These are phyloP conservation scores for Elymnias hypermnestra DNA, from an alignment of 1,140 invertebrate genomes.

Conservation along the genomic window DNA sequence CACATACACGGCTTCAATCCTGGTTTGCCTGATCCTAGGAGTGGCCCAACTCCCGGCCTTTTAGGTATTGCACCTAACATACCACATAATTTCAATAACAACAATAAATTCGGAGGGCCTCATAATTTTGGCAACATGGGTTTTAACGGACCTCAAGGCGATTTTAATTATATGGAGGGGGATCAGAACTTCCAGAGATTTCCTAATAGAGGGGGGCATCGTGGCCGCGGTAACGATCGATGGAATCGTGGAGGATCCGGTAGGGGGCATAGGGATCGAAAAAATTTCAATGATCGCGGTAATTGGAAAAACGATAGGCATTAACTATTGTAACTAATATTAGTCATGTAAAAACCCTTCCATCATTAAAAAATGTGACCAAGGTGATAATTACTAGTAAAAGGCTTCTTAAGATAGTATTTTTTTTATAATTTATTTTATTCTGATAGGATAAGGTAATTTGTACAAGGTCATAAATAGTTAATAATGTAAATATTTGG, in stretches of 20 bases:
- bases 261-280: constrained; percentile 71
- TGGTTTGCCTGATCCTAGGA: constrained; percentile 45
- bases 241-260: constrained; percentile 66
- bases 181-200: constrained; percentile 67
- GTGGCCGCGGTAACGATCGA: constrained; percentile 64
- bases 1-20: constrained; percentile 64
- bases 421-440: constrained; percentile 41
- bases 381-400: constrained; percentile 60
- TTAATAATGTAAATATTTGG: constrained; percentile 13
- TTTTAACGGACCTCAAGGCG: constrained; percentile 57
- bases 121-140: constrained; percentile 63
- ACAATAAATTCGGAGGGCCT: constrained; percentile 47
- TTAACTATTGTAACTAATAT: constrained; percentile 44
- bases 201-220: constrained; percentile 60
- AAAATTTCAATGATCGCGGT: constrained; percentile 63
- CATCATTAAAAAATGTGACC: constrained; percentile 55
- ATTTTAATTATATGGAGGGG: constrained; percentile 65
- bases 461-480: constrained; percentile 17
- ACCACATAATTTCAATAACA: constrained; percentile 66
- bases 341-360: constrained; percentile 47
- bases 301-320: constrained; percentile 71
- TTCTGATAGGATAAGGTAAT: constrained; percentile 22
- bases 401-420: constrained; percentile 40
- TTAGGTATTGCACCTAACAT: constrained; percentile 70
- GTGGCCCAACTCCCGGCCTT: constrained; percentile 63